These are phyloP conservation scores for Orchesellides sinensis DNA, from an alignment of 2,888 invertebrate genomes.

Conservation along the genomic window DNA sequence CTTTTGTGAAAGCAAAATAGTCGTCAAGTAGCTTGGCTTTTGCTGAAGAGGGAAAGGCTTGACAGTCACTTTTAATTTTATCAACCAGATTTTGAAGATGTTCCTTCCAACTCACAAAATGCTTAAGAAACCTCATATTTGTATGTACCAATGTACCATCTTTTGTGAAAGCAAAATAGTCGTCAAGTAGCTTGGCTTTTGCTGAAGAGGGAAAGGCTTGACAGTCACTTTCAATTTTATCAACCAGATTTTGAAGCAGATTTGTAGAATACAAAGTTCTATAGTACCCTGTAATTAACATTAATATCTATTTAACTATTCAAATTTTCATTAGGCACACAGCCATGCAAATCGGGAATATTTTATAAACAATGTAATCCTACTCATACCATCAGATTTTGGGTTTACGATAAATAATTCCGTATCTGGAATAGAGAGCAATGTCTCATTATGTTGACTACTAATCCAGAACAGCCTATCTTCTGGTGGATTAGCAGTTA, in stretches of 20 bases:
- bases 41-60: slow-evolving; percentile 17
- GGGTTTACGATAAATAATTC: slow-evolving; percentile 67
- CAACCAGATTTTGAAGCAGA: slow-evolving; percentile 39
- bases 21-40: slow-evolving; percentile 67
- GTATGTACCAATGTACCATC: slow-evolving; percentile 15
- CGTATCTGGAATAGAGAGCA: slow-evolving; percentile 27
- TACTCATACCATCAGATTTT: slow-evolving; percentile 66
- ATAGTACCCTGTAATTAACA: slow-evolving; percentile 57
- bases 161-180: slow-evolving; percentile 55
- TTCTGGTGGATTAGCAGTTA: slow-evolving; percentile 11
- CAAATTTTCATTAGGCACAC: background rate
- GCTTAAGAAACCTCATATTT: too few species aligned
- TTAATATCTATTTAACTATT: background rate
- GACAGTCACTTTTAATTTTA: background rate
- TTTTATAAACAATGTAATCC: too few species aligned
- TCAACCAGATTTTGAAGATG: slow-evolving; percentile 37
- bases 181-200: slow-evolving; percentile 65
- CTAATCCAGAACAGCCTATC: slow-evolving; percentile 64
- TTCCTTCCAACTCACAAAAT: too few species aligned
- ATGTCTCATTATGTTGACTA: slow-evolving; percentile 9
- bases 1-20: slow-evolving; percentile 47
- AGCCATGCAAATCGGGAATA: background rate
- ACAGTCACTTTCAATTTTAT: background rate
- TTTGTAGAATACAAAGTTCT: slow-evolving; percentile 58
- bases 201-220: slow-evolving; percentile 16